Conservation (phyloP, 2,113 vertebrate genomes). For the Genyomyrus donnyi region DNA sequence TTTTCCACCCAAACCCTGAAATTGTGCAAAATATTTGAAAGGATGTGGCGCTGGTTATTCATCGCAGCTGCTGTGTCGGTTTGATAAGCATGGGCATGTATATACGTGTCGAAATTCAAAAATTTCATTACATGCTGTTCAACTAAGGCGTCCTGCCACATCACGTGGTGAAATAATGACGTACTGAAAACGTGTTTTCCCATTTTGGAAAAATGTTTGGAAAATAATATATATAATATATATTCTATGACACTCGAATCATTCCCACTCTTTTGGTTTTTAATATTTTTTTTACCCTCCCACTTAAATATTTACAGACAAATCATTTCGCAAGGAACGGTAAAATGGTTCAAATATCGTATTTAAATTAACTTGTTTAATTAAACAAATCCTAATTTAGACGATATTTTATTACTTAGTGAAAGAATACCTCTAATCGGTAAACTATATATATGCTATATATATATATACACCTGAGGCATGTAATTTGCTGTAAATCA, state of each 20-base stretch:
- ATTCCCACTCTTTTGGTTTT: background rate
- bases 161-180: conserved; percentile 46
- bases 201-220: no score
- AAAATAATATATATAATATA: background rate
- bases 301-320: background rate
- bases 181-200: conserved; percentile 27
- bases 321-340: background rate
- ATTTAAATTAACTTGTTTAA: background rate
- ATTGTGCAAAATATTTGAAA: background rate
- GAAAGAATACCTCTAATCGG: background rate
- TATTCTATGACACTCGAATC: background rate
- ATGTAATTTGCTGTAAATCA: background rate
- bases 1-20: background rate
- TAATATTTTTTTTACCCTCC: background rate
- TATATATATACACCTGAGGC: background rate
- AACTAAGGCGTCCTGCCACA: conserved; percentile 33
- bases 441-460: background rate
- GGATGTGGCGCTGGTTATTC: background rate
- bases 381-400: background rate
- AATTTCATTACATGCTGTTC: conserved; percentile 20
- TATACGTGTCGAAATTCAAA: background rate
- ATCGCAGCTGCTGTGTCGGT: background rate
- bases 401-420: background rate
- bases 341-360: background rate
- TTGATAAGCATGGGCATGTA: background rate